Evolutionary conservation across 2,113 vertebrate species (phyloP).

Genomic region (Caloenas nicobarica): DNA sequence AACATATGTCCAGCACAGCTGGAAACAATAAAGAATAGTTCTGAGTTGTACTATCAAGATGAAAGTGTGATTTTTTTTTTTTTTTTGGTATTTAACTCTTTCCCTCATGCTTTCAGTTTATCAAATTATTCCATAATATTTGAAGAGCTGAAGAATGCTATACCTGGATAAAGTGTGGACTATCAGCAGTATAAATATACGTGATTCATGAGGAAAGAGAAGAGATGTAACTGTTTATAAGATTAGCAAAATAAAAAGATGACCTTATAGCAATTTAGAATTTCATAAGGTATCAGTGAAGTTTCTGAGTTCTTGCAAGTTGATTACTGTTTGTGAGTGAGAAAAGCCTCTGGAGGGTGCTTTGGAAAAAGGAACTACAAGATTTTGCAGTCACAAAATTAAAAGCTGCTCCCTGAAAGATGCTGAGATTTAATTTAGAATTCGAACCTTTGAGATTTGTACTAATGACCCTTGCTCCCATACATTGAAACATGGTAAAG

Average conservation of each 20-base stretch:
- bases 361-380: neutral
- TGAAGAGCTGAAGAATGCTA: neutral
- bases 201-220: neutral
- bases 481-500: neutral
- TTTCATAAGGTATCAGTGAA: neutral
- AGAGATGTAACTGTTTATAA: neutral
- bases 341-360: neutral
- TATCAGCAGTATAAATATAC: neutral
- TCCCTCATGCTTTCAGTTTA: neutral
- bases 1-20: neutral
- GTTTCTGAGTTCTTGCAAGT: neutral
- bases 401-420: neutral
- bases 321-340: neutral
- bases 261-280: neutral
- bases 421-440: conserved; percentile 5
- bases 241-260: neutral
- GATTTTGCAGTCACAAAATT: neutral
- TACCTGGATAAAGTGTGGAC: neutral
- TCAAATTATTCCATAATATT: neutral
- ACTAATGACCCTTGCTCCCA: neutral
- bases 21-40: neutral
- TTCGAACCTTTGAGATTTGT: neutral
- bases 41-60: neutral
- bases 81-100: neutral
- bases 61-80: neutral